These are phyloP conservation scores for Istiophorus platypterus DNA, from an alignment of 2,113 vertebrate genomes.

Conservation along the genomic window DNA sequence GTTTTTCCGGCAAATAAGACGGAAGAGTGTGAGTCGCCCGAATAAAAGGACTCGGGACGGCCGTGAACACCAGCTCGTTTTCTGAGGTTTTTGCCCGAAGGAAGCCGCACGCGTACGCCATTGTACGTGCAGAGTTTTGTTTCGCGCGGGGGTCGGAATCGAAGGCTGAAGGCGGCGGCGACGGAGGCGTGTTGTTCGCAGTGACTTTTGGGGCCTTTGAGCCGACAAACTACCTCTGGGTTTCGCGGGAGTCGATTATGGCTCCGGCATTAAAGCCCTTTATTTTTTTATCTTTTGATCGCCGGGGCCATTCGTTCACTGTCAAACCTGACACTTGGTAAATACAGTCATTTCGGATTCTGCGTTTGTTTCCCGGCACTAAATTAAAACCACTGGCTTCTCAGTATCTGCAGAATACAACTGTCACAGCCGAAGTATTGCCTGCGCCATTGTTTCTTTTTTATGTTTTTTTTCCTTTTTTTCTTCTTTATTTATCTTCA, in stretches of 20 bases:
- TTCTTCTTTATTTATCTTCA: slow-evolving; percentile 56
- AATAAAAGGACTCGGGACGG: no score
- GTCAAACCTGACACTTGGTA: slow-evolving; percentile 64
- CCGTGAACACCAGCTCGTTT: neutral
- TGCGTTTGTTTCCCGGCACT: slow-evolving; percentile 45
- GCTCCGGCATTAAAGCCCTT: slow-evolving; percentile 45
- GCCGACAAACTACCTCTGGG: slow-evolving; percentile 17
- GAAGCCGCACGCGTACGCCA: neutral
- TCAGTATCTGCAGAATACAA: slow-evolving; percentile 44
- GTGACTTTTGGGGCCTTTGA: slow-evolving; percentile 55
- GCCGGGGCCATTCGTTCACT: slow-evolving; percentile 43
- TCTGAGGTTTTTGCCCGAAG: neutral
- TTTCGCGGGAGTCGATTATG: slow-evolving; percentile 47
- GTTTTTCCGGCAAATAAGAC: neutral
- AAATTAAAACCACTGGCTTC: slow-evolving; percentile 50
- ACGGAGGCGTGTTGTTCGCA: neutral
- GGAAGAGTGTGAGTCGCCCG: no score
- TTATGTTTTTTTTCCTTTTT: neutral
- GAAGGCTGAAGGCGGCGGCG: slow-evolving; percentile 13
- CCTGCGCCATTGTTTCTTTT: slow-evolving; percentile 33
- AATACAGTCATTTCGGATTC: slow-evolving; percentile 62
- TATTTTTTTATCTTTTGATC: no score
- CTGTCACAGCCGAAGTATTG: slow-evolving; percentile 63
- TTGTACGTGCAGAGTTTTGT: neutral
- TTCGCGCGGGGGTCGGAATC: slow-evolving; percentile 32